Evolutionary conservation across 2,888 invertebrate species (phyloP).

Genomic region (Temnothorax unifasciatus): DNA sequence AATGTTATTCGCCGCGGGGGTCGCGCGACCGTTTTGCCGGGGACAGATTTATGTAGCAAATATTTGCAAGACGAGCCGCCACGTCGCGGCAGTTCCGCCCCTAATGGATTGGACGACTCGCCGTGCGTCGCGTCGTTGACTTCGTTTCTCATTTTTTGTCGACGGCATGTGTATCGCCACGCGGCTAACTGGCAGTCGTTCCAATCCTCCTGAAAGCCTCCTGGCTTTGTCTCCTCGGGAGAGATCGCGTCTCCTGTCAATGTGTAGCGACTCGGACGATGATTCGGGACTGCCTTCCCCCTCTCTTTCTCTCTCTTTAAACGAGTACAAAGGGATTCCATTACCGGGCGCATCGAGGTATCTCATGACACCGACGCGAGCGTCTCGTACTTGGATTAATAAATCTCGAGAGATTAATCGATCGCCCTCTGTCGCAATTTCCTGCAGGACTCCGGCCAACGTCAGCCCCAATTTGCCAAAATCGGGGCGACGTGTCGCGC

Average conservation of each 20-base stretch:
- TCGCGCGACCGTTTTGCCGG: conserved; percentile 69
- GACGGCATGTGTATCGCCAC: conserved; percentile 54
- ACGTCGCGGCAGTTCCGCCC: conserved; percentile 33
- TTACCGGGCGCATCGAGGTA: conserved; percentile 27
- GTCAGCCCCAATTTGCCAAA: conserved; percentile 74
- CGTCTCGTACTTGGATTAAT: conserved; percentile 69
- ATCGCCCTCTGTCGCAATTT: conserved; percentile 69
- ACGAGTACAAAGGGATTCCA: conserved; percentile 54
- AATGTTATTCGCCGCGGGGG: conserved; percentile 63
- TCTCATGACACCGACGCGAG: conserved; percentile 16
- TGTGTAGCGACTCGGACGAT: conserved; percentile 19
- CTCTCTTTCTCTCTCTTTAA: neutral
- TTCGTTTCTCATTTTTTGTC: conserved; percentile 66
- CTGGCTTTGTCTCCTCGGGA: conserved; percentile 52
- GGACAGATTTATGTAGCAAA: conserved; percentile 79
- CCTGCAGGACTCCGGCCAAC: conserved; percentile 57
- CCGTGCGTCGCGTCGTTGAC: conserved; percentile 42
- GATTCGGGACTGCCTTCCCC: conserved; percentile 31
- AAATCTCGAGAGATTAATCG: conserved; percentile 71
- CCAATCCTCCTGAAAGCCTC: conserved; percentile 74
- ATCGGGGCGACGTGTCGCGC: conserved; percentile 68
- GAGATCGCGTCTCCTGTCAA: conserved; percentile 27
- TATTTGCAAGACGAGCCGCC: conserved; percentile 78
- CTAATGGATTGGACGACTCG: conserved; percentile 78
- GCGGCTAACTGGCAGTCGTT: conserved; percentile 34